Evolutionary conservation across 2,888 invertebrate species (phyloP).

Genomic region (Tipula confusa): DNA sequence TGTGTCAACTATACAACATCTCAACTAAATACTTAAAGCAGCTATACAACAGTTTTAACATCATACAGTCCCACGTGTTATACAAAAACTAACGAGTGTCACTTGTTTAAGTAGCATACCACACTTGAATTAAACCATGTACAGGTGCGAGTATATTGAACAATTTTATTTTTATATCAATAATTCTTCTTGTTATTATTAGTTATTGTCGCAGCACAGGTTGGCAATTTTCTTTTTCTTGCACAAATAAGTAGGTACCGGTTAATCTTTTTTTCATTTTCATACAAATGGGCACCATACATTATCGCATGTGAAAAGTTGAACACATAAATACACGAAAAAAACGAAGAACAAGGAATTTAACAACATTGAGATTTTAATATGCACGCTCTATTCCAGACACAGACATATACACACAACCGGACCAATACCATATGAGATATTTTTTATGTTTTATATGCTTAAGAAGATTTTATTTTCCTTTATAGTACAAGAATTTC

Average conservation of each 20-base stretch:
- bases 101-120: neutral
- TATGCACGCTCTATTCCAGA: neutral
- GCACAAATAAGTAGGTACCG: neutral
- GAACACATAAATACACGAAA: neutral
- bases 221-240: neutral
- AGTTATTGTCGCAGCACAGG: neutral
- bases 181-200: neutral
- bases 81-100: neutral
- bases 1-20: neutral
- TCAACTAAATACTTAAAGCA: neutral
- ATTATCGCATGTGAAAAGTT: constrained; percentile 4
- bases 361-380: neutral
- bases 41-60: neutral
- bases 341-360: neutral
- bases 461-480: neutral
- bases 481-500: neutral
- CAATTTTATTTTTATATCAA: constrained; percentile 5
- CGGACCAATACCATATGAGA: neutral
- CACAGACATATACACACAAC: neutral
- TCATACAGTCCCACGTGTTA: neutral
- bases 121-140: neutral
- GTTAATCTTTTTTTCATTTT: neutral
- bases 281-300: constrained; percentile 1
- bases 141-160: neutral
- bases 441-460: neutral